Evolutionary conservation across 2,113 vertebrate species (phyloP).

Genomic region (Limanda limanda): DNA sequence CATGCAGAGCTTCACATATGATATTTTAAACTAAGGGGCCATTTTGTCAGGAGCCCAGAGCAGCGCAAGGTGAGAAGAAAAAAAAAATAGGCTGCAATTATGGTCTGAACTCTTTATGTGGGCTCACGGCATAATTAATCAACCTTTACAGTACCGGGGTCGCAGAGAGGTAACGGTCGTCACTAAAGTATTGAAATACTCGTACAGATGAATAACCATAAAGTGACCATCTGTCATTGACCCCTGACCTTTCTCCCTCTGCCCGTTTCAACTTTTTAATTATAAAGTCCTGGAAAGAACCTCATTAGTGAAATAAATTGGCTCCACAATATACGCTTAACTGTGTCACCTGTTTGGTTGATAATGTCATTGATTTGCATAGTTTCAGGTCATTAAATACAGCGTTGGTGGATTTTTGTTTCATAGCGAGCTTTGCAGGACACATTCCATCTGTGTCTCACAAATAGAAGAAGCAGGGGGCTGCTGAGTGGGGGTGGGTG

Average conservation of each 20-base stretch:
- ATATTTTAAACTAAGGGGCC: slow-evolving; percentile 31
- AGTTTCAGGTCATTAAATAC: slow-evolving; percentile 5
- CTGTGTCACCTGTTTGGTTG: slow-evolving; percentile 16
- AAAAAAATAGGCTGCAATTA: slow-evolving; percentile 41
- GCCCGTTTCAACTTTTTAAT: slow-evolving; percentile 39
- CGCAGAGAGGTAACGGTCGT: slow-evolving; percentile 25
- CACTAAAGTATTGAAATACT: slow-evolving; percentile 26
- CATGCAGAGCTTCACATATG: slow-evolving; percentile 16
- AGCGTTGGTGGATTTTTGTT: slow-evolving; percentile 1
- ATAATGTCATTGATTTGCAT: slow-evolving; percentile 27
- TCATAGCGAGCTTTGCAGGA: not conserved
- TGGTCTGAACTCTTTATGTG: slow-evolving; percentile 2
- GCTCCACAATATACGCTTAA: not conserved
- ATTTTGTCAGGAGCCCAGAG: slow-evolving; percentile 31
- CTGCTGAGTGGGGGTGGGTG: not conserved
- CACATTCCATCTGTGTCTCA: slow-evolving; percentile 2
- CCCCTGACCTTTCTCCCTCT: slow-evolving; percentile 18
- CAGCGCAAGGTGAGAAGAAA: slow-evolving; percentile 30
- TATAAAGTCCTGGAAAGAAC: slow-evolving; percentile 35
- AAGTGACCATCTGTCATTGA: slow-evolving; percentile 23
- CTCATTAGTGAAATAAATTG: slow-evolving; percentile 54
- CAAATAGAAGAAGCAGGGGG: not conserved
- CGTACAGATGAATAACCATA: slow-evolving; percentile 42
- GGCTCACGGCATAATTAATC: slow-evolving; percentile 53
- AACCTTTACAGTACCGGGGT: slow-evolving; percentile 40